Evolutionary conservation across 2,888 invertebrate species (phyloP).

Genomic region (Ditula angustiorana): DNA sequence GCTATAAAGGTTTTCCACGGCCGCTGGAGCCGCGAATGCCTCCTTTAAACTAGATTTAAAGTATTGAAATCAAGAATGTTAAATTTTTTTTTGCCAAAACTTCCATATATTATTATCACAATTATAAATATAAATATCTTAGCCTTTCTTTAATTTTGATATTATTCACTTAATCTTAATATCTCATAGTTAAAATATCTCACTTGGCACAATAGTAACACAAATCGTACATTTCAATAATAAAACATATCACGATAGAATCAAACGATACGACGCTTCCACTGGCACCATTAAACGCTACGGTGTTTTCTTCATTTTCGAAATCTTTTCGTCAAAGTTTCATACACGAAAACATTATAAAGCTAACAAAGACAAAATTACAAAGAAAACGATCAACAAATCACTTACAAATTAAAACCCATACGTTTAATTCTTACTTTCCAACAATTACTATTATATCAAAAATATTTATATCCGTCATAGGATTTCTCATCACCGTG

Average conservation of each 20-base stretch:
- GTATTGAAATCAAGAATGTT: conserved; percentile 68
- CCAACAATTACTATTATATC: conserved; percentile 81
- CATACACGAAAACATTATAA: conserved; percentile 79
- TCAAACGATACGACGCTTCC: conserved; percentile 64
- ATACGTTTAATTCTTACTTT: conserved; percentile 76
- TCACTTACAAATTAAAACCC: conserved; percentile 83
- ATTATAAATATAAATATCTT: conserved; percentile 82
- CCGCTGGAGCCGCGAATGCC: conserved; percentile 21
- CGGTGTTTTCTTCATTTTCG: conserved; percentile 66
- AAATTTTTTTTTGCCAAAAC: conserved; percentile 73
- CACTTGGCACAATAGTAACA: conserved; percentile 84
- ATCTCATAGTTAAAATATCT: conserved; percentile 80
- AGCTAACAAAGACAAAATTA: conserved; percentile 84
- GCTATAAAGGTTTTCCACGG: too few species aligned
- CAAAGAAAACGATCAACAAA: conserved; percentile 83
- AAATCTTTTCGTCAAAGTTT: conserved; percentile 62
- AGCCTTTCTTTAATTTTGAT: conserved; percentile 82
- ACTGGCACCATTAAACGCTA: conserved; percentile 67
- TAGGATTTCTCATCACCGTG: conserved; percentile 55
- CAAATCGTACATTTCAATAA: conserved; percentile 77
- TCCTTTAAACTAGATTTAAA: conserved; percentile 65
- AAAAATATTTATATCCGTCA: conserved; percentile 72
- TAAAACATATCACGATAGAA: conserved; percentile 68
- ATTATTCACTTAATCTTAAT: conserved; percentile 84
- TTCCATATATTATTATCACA: conserved; percentile 84